A percentile compares a stretch with the other conserved stretches of the same genome.
Conservation (phyloP, 2,113 vertebrate species). For the Podarcis cretensis region DNA sequence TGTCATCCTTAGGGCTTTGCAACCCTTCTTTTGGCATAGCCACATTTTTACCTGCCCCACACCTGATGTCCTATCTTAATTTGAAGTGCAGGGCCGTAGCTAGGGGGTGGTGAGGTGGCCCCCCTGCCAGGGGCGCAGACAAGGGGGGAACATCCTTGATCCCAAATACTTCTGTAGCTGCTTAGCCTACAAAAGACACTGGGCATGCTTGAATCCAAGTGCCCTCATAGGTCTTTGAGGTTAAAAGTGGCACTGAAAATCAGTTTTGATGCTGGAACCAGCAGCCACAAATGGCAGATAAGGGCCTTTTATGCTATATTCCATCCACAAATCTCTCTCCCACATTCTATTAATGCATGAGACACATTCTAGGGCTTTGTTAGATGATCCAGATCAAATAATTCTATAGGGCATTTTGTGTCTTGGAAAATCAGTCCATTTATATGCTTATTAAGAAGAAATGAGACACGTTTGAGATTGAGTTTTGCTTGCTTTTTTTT, state of each 20-base stretch:
- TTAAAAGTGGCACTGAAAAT: neutral
- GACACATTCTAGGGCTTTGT: neutral
- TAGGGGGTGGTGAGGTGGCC: too few relatives aligned
- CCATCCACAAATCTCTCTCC: neutral
- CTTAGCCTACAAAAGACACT: neutral
- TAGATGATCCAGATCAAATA: neutral
- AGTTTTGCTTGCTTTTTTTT: neutral
- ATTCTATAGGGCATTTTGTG: neutral
- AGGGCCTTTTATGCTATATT: neutral
- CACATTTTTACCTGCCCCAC: too few relatives aligned
- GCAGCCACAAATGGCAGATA: neutral
- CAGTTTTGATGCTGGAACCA: neutral
- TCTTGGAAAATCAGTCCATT: slow-evolving; percentile 4
- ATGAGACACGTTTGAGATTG: slow-evolving; percentile 1
- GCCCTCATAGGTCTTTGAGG: neutral
- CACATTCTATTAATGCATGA: neutral
- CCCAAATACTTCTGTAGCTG: neutral
- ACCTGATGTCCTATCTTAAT: too few relatives aligned
- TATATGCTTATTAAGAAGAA: slow-evolving; percentile 8
- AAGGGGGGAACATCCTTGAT: neutral
- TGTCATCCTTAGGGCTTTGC: too few relatives aligned
- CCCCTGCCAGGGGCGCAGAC: too few relatives aligned
- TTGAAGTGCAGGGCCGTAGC: too few relatives aligned
- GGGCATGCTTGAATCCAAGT: neutral
- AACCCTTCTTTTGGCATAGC: too few relatives aligned